Evolutionary conservation across 2,797 vertebrate species (phyloP).

Genomic region (Hemibagrus guttatus): DNA sequence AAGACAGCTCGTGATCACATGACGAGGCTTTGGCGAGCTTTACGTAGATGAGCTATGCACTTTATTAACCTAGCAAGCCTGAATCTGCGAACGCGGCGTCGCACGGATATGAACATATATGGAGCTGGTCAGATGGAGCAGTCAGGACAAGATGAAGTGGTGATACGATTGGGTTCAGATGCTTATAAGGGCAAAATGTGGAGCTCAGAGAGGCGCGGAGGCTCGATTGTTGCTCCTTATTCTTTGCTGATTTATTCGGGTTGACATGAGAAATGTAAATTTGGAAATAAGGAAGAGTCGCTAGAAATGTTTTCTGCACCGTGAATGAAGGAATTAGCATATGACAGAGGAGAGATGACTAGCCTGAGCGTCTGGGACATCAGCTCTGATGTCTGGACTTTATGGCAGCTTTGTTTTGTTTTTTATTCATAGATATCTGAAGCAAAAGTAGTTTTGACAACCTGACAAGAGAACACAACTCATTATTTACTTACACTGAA

Average conservation of each 20-base stretch:
- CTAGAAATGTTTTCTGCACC: not conserved
- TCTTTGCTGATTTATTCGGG: not conserved
- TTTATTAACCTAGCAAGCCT: slow-evolving; percentile 10
- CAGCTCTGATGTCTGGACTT: not conserved
- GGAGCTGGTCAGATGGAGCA: slow-evolving; percentile 9
- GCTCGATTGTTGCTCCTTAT: not conserved
- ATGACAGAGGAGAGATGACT: not conserved
- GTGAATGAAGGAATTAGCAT: not conserved
- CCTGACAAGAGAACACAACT: too few relatives aligned
- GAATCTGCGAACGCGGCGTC: not conserved
- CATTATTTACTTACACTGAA: too few relatives aligned
- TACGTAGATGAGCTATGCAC: not conserved
- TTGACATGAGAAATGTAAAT: not conserved
- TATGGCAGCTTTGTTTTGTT: too few relatives aligned
- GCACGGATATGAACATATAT: slow-evolving; percentile 34
- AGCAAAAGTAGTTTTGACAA: not conserved
- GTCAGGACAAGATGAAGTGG: not conserved
- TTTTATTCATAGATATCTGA: not conserved
- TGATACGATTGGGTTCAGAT: slow-evolving; percentile 21
- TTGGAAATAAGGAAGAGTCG: not conserved
- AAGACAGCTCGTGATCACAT: not conserved
- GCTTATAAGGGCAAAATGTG: not conserved
- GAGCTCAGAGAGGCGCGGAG: not conserved
- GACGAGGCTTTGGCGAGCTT: slow-evolving; percentile 7
- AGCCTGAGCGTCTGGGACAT: not conserved